Conservation (phyloP, 1,140 invertebrate species). For the Drosophila nikananu region DNA sequence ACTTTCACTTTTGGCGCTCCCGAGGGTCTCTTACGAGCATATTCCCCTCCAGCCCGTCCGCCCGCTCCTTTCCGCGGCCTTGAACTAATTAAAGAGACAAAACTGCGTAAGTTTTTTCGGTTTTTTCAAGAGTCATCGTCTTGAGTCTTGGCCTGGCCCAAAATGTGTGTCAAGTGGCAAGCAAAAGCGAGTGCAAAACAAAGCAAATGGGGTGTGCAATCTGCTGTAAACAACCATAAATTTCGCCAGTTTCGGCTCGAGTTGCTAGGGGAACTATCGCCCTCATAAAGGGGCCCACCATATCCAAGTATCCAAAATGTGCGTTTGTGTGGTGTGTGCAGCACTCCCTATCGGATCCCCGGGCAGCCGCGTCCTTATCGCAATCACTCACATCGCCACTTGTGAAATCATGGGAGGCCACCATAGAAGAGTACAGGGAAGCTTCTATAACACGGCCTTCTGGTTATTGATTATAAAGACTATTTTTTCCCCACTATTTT, state of each 20-base stretch:
- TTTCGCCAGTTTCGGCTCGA: slow-evolving; percentile 49
- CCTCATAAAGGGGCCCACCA: slow-evolving; percentile 58
- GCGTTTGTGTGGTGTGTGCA: slow-evolving; percentile 1
- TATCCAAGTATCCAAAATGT: slow-evolving; percentile 10
- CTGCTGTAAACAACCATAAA: slow-evolving; percentile 83
- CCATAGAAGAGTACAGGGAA: slow-evolving; percentile 11
- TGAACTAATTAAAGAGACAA: slow-evolving; percentile 52
- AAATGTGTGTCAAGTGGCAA: slow-evolving; percentile 73
- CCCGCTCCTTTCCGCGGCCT: slow-evolving; percentile 13
- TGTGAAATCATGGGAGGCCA: slow-evolving; percentile 61
- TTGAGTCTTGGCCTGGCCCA: slow-evolving; percentile 44
- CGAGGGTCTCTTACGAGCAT: slow-evolving; percentile 15
- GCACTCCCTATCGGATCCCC: slow-evolving; percentile 24
- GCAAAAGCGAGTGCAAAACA: slow-evolving; percentile 70
- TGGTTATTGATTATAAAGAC: not conserved
- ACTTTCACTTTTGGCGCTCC: slow-evolving; percentile 54
- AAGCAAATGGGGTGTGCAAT: slow-evolving; percentile 84
- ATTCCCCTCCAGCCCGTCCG: not conserved
- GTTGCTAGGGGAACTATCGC: slow-evolving; percentile 62
- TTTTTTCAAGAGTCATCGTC: slow-evolving; percentile 44
- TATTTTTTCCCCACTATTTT: not conserved
- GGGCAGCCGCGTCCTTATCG: slow-evolving; percentile 64
- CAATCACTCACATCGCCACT: slow-evolving; percentile 80
- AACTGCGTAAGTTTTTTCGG: slow-evolving; percentile 40
- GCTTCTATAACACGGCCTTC: not conserved